phyloP scores from a whole-genome alignment of 2,113 vertebrate genomes.

The Probosciger aterrimus region DNA sequence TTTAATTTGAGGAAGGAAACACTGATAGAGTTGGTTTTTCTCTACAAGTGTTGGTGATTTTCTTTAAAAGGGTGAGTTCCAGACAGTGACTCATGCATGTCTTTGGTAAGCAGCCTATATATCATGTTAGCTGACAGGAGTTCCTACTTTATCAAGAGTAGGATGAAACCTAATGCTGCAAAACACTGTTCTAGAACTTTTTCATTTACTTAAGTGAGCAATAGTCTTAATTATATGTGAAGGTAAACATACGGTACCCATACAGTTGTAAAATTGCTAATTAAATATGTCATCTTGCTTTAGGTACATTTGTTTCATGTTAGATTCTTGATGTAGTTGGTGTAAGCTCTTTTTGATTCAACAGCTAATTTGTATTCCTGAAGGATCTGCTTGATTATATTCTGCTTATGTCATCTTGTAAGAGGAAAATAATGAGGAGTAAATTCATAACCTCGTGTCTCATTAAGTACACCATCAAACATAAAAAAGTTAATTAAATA shows the following conservation, averaged over 20 bases:
- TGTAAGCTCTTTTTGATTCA: not conserved
- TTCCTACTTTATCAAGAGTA: not conserved
- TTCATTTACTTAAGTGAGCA: not conserved
- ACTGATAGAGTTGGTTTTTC: not conserved
- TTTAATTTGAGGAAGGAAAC: conserved; percentile 11
- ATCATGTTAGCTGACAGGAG: not conserved
- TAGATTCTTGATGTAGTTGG: not conserved
- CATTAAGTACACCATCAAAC: not conserved
- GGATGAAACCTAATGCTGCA: not conserved
- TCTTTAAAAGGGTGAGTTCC: not conserved
- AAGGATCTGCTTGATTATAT: not conserved
- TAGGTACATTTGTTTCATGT: not conserved
- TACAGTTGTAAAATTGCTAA: not conserved
- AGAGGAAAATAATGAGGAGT: not conserved
- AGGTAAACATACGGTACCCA: not conserved
- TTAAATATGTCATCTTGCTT: not conserved
- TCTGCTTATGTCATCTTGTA: not conserved
- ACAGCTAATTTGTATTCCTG: not conserved
- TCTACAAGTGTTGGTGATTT: not conserved
- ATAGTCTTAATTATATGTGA: not conserved
- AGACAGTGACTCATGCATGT: not conserved
- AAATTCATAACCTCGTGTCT: not conserved
- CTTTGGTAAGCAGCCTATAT: not conserved
- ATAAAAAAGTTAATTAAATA: not conserved
- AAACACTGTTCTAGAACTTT: not conserved